A percentile compares a stretch with the other conserved stretches of the same genome.
Conservation (phyloP, 2,888 invertebrate genomes). For the Caradrina clavipalpis region DNA sequence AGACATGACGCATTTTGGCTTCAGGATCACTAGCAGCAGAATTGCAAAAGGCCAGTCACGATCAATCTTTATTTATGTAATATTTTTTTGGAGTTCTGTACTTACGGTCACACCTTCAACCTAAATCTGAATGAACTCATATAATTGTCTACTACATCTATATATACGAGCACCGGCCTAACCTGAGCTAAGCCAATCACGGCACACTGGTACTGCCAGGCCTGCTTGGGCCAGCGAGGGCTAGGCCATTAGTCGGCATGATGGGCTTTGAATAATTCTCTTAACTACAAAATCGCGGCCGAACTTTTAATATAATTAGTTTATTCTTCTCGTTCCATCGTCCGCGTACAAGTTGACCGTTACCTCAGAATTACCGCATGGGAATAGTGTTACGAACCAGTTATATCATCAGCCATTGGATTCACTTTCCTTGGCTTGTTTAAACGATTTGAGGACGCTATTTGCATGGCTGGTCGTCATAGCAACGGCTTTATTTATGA, state of each 20-base stretch:
- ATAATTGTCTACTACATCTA: no score
- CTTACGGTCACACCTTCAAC: no score
- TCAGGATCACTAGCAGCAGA: no score
- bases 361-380: constrained; percentile 19
- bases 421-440: constrained; percentile 69
- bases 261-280: background rate
- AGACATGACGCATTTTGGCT: no score
- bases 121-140: no score
- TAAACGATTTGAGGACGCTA: constrained; percentile 56
- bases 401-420: constrained; percentile 69
- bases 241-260: background rate
- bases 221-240: background rate
- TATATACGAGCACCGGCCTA: no score
- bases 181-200: no score
- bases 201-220: background rate
- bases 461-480: constrained; percentile 65
- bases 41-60: no score
- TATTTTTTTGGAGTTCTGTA: no score
- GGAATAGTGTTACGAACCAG: constrained; percentile 43
- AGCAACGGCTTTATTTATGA: constrained; percentile 38
- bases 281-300: background rate
- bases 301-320: background rate
- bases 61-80: no score
- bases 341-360: constrained; percentile 13
- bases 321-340: background rate